phyloP scores from a whole-genome alignment of 2,113 vertebrate genomes.

The Xyliphius kryptos region DNA sequence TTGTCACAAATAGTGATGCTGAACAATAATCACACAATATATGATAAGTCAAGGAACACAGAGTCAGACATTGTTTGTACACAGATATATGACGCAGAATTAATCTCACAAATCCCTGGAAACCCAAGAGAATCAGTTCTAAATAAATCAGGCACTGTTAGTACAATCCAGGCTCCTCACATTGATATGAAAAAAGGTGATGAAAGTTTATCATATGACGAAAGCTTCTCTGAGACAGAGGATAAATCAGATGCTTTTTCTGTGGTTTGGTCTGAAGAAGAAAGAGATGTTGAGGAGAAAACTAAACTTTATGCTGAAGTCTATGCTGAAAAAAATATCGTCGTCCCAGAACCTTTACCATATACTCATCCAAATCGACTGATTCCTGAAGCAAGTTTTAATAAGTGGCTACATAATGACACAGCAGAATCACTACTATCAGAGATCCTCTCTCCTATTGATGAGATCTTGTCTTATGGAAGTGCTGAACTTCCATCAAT shows the following conservation, averaged over 20 bases:
- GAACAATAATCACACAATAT: slow-evolving; percentile 41
- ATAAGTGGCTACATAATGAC: neutral
- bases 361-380: slow-evolving; percentile 3
- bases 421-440: slow-evolving; percentile 29
- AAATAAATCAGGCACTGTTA: slow-evolving; percentile 17
- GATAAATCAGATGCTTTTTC: slow-evolving; percentile 37
- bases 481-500: slow-evolving; percentile 55
- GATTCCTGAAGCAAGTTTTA: neutral
- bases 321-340: slow-evolving; percentile 22
- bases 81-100: slow-evolving; percentile 7
- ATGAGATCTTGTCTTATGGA: slow-evolving; percentile 62
- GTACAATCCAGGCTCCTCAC: slow-evolving; percentile 12
- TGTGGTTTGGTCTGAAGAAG: slow-evolving; percentile 39
- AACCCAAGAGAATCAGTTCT: slow-evolving; percentile 13
- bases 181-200: slow-evolving; percentile 20
- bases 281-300: slow-evolving; percentile 32
- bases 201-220: neutral
- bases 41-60: neutral
- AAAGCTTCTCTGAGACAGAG: slow-evolving; percentile 19
- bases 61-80: slow-evolving; percentile 11
- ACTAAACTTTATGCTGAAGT: slow-evolving; percentile 7
- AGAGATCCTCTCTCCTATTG: slow-evolving; percentile 60
- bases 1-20: slow-evolving; percentile 19
- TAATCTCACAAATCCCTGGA: slow-evolving; percentile 11
- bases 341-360: slow-evolving; percentile 8